phyloP scores from a whole-genome alignment of 2,113 vertebrate species.

The Phalacrocorax aristotelis region DNA sequence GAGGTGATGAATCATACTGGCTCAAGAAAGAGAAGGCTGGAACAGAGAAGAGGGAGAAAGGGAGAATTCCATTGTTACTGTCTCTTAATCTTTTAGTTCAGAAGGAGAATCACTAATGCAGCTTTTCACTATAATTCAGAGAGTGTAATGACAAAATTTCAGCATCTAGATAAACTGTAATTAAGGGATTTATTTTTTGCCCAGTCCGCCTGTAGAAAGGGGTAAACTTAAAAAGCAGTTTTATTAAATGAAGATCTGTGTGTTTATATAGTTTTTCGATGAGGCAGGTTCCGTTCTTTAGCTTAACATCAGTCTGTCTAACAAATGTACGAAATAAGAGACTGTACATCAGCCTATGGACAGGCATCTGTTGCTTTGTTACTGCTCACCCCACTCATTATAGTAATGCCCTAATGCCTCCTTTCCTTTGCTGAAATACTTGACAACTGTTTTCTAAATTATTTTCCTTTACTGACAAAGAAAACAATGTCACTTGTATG shows the following conservation, averaged over 20 bases:
- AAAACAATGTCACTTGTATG: not conserved
- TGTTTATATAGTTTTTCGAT: not conserved
- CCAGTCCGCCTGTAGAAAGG: not conserved
- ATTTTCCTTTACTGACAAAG: not conserved
- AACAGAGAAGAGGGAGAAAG: not conserved
- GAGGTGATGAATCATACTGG: constrained; percentile 48
- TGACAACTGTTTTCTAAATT: not conserved
- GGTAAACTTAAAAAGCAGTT: not conserved
- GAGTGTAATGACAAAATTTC: not conserved
- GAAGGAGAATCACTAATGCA: not conserved
- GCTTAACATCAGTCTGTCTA: not conserved
- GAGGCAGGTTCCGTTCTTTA: not conserved
- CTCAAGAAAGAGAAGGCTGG: not conserved
- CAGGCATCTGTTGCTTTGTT: constrained; percentile 40
- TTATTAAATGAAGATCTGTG: not conserved
- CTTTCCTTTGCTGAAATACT: not conserved
- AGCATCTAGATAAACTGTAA: not conserved
- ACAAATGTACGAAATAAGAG: not conserved
- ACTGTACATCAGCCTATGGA: not conserved
- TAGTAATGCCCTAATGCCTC: not conserved
- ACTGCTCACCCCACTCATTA: not conserved
- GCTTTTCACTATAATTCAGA: not conserved
- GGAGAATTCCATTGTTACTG: constrained; percentile 1
- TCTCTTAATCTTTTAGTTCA: not conserved
- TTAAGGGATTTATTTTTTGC: not conserved